Conservation (phyloP, 2,888 invertebrate genomes). For the Microplitis manilae region DNA sequence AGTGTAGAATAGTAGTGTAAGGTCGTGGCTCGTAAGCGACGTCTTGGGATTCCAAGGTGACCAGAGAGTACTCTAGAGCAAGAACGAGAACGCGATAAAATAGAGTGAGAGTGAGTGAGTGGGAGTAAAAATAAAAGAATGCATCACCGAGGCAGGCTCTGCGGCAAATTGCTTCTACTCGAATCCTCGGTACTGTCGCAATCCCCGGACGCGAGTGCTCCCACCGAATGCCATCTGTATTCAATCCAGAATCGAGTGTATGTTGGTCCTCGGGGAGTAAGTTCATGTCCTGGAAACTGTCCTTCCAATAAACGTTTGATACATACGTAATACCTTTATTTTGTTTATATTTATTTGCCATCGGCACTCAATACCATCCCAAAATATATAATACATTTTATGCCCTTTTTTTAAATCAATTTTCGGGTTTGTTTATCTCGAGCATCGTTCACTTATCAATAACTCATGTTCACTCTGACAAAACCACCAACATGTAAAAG, state of each 20-base stretch:
- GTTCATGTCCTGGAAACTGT: not conserved
- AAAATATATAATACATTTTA: not conserved
- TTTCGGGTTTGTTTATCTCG: not conserved
- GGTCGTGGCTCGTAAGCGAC: slow-evolving; percentile 23
- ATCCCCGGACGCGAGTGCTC: slow-evolving; percentile 44
- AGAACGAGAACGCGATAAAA: slow-evolving; percentile 11
- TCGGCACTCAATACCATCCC: not conserved
- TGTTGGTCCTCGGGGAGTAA: not conserved
- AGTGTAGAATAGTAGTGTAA: slow-evolving; percentile 9
- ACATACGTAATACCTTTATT: slow-evolving; percentile 5
- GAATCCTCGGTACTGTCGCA: slow-evolving; percentile 47
- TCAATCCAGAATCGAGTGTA: slow-evolving; percentile 17
- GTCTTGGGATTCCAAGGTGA: slow-evolving; percentile 10
- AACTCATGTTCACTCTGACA: not conserved
- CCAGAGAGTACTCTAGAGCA: not conserved
- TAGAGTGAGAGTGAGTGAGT: slow-evolving; percentile 14
- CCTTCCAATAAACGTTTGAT: not conserved
- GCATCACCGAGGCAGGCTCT: slow-evolving; percentile 25
- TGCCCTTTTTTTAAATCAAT: not conserved
- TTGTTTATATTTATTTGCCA: not conserved
- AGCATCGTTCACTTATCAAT: slow-evolving; percentile 1
- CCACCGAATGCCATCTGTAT: slow-evolving; percentile 44
- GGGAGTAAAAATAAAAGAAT: slow-evolving; percentile 38
- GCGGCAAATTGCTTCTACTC: slow-evolving; percentile 50
- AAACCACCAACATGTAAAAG: slow-evolving; percentile 3